Percentiles rank a stretch among this genome's conserved stretches.
Conservation (phyloP, 2,888 invertebrate genomes). For the Sinelater perroti region DNA sequence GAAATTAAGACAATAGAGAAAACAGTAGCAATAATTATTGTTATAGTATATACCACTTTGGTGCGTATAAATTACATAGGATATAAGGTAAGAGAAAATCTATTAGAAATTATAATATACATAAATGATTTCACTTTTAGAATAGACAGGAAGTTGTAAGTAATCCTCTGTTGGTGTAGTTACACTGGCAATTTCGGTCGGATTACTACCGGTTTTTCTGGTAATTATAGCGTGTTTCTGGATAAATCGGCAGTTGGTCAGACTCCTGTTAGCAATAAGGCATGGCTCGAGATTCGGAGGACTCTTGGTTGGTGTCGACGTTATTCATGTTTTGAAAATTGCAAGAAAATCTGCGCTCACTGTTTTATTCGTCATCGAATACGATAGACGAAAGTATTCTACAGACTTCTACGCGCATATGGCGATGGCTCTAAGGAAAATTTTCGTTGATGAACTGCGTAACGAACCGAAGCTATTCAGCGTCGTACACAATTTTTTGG, state of each 20-base stretch:
- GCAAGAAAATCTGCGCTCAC: constrained; percentile 41
- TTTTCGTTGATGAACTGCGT: neutral
- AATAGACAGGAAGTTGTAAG: no score
- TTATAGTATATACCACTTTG: no score
- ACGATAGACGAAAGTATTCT: no score
- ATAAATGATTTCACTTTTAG: no score
- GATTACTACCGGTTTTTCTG: neutral
- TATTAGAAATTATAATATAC: no score
- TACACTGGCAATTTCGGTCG: neutral
- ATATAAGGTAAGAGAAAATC: no score
- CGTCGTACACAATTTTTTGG: neutral
- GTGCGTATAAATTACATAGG: no score
- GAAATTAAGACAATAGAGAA: no score
- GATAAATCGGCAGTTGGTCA: neutral
- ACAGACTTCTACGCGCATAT: neutral
- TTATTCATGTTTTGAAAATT: constrained; percentile 45
- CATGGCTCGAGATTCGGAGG: constrained; percentile 55
- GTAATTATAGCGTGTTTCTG: neutral
- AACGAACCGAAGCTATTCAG: neutral
- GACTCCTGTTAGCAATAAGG: neutral
- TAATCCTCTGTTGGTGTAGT: no score
- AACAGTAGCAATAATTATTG: no score
- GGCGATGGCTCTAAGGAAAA: neutral
- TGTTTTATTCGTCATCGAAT: neutral
- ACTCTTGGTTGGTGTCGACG: constrained; percentile 64